Percentiles rank a stretch among this genome's conserved stretches.
Evolutionary conservation across 2,797 vertebrate species (phyloP).

Genomic region (Pangasius djambal): DNA sequence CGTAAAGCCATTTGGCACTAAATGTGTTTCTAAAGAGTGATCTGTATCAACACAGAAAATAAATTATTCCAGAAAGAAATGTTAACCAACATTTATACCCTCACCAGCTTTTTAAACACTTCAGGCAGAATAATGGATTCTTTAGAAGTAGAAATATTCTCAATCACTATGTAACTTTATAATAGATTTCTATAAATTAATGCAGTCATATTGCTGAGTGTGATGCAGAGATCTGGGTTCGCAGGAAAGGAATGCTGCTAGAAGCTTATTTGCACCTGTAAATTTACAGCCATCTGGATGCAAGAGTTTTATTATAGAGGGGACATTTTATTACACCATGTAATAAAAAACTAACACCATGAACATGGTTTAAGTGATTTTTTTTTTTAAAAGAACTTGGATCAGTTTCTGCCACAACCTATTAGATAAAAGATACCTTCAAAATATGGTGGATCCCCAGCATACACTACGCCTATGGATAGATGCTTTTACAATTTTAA

Average conservation of each 20-base stretch:
- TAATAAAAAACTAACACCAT: not conserved
- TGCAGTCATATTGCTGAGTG: not conserved
- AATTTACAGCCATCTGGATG: not conserved
- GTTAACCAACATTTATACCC: not conserved
- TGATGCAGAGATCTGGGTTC: not conserved
- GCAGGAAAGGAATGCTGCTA: not conserved
- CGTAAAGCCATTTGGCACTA: not conserved
- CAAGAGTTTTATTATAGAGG: not conserved
- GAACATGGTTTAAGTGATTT: not conserved
- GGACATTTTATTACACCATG: not conserved
- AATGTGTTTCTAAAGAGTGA: not conserved
- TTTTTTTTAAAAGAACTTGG: not conserved
- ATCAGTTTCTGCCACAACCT: not conserved
- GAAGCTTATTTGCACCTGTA: not conserved
- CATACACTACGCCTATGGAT: constrained; percentile 2
- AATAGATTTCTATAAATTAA: not conserved
- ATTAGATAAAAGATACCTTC: not conserved
- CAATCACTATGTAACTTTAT: not conserved
- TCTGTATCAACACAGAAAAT: not conserved
- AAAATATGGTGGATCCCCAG: not conserved
- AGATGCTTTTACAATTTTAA: constrained; percentile 23
- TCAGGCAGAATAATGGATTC: not conserved
- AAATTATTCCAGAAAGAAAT: not conserved
- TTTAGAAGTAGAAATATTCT: not conserved
- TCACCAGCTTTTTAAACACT: not conserved